Percentiles rank a stretch among this genome's conserved stretches.
Conservation (phyloP, 2,113 vertebrate genomes). For the Cepphus grylle region DNA sequence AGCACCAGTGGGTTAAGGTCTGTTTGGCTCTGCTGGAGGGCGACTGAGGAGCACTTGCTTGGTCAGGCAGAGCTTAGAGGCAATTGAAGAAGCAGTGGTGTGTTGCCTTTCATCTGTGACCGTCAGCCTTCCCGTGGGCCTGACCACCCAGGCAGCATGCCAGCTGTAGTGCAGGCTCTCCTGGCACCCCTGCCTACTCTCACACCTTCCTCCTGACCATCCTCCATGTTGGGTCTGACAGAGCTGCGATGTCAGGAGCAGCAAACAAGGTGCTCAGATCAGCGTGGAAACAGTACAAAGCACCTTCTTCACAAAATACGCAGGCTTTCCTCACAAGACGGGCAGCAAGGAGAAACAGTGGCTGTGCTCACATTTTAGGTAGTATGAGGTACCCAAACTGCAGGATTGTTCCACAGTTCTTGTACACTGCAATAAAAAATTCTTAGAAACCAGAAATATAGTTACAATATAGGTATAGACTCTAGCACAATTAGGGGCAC, state of each 20-base stretch:
- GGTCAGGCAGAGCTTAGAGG: neutral
- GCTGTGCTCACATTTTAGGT: neutral
- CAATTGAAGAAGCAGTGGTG: rapidly evolving
- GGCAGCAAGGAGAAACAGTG: neutral
- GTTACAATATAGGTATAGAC: neutral
- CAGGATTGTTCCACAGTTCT: neutral
- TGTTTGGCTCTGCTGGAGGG: neutral
- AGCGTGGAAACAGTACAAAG: neutral
- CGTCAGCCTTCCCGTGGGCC: rapidly evolving
- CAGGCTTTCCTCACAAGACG: neutral
- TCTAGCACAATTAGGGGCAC: neutral
- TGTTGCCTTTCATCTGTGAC: neutral
- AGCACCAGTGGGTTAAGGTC: neutral
- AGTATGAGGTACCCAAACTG: neutral
- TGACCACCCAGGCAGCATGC: rapidly evolving
- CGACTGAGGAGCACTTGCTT: neutral
- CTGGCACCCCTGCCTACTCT: neutral
- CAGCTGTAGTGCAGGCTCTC: neutral
- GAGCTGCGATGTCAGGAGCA: neutral
- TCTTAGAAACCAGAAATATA: neutral
- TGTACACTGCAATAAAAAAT: neutral
- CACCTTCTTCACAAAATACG: neutral
- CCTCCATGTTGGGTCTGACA: rapidly evolving
- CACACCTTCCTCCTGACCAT: neutral
- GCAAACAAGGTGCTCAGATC: neutral